phyloP scores from a whole-genome alignment of 53 echinoderm and acorn worm species.

The Astropecten irregularis region DNA sequence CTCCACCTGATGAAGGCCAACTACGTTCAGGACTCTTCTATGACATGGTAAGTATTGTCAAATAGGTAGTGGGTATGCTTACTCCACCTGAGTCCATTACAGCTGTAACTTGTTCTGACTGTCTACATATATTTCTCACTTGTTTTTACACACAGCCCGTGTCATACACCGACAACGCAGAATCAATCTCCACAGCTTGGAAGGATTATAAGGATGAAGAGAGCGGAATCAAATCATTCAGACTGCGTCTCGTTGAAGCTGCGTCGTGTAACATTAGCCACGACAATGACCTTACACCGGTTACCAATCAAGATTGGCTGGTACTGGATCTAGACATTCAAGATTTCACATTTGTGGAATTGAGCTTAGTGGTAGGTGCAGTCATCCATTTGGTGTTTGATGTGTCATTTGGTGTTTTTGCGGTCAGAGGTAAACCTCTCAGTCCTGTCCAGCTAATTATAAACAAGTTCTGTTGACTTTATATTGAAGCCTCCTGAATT shows the following conservation, averaged over 20 bases:
- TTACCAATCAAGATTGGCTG: slow-evolving; percentile 32
- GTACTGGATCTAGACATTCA: slow-evolving; percentile 4
- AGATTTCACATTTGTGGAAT: slow-evolving; percentile 26
- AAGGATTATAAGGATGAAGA: slow-evolving; percentile 44
- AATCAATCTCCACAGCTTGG: slow-evolving; percentile 36
- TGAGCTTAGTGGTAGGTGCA: slow-evolving; percentile 20
- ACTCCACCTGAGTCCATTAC: no score
- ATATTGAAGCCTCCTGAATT: no score
- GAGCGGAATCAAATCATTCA: slow-evolving; percentile 47
- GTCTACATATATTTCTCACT: no score
- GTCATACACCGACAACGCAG: slow-evolving; percentile 32
- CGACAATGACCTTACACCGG: slow-evolving; percentile 13
- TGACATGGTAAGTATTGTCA: slow-evolving; percentile 68
- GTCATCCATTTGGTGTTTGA: no score
- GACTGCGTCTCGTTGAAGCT: slow-evolving; percentile 26
- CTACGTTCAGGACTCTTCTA: slow-evolving; percentile 52
- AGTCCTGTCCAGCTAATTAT: no score
- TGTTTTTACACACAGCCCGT: no score
- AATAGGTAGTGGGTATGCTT: no score
- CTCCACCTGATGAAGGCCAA: slow-evolving; percentile 46
- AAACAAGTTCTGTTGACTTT: no score
- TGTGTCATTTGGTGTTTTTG: no score
- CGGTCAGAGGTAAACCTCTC: no score
- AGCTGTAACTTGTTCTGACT: no score
- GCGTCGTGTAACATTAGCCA: slow-evolving; percentile 24